These are phyloP conservation scores for Sitobion miscanthi DNA, from an alignment of 1,140 invertebrate genomes.

Conservation along the genomic window DNA sequence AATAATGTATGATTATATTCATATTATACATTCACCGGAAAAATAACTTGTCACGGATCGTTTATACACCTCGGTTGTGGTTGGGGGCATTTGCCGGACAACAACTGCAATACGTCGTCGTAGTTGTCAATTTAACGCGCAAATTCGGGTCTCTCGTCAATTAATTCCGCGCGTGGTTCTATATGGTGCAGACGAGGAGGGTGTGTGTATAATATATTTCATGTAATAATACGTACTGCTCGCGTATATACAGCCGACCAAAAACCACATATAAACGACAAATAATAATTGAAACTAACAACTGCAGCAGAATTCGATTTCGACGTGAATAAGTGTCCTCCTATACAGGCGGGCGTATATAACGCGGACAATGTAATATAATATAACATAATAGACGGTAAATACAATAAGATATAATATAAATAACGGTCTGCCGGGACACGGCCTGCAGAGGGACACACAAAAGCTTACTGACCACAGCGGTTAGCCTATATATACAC, in stretches of 20 bases:
- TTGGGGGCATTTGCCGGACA: not conserved
- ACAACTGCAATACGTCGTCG: not conserved
- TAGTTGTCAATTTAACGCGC: not conserved
- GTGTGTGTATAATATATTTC: too few relatives aligned
- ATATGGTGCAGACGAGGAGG: not conserved
- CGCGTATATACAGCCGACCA: not conserved
- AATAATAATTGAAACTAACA: not conserved
- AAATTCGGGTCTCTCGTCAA: not conserved
- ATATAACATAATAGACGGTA: not conserved
- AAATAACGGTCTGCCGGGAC: not conserved
- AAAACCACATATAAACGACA: not conserved
- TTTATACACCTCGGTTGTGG: not conserved
- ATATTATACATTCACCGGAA: not conserved
- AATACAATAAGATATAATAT: not conserved
- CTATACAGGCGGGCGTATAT: not conserved
- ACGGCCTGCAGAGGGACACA: not conserved
- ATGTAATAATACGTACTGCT: too few relatives aligned
- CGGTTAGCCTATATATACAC: not conserved
- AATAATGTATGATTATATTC: too few relatives aligned
- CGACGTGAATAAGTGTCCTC: not conserved
- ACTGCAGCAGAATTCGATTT: not conserved
- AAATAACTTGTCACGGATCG: not conserved
- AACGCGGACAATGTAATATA: not conserved
- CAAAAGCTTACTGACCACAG: not conserved
- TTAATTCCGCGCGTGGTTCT: not conserved